Percentiles rank a stretch among this genome's conserved stretches.
These are phyloP conservation scores for Popillia japonica DNA, from an alignment of 1,140 invertebrate species.

Conservation along the genomic window DNA sequence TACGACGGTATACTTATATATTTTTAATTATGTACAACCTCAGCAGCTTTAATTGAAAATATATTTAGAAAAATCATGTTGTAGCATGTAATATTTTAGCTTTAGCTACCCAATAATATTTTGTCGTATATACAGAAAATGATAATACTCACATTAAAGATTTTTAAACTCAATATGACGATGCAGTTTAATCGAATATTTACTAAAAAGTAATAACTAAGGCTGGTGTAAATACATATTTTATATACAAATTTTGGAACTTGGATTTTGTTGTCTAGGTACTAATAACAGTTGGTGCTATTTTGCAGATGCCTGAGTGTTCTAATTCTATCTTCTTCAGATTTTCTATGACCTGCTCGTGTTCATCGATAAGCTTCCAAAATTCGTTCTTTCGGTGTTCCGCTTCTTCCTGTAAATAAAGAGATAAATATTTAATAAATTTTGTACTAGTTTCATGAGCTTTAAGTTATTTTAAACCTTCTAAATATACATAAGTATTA, in stretches of 20 bases:
- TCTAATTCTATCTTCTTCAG: constrained; percentile 56
- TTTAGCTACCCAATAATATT: no score
- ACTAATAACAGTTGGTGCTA: neutral
- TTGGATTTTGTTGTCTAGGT: neutral
- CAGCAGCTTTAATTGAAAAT: neutral
- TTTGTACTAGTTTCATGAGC: no score
- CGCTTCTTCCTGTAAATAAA: constrained; percentile 53
- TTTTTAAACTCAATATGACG: no score
- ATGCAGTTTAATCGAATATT: no score
- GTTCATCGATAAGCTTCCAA: constrained; percentile 56
- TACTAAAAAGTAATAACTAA: no score
- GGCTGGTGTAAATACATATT: neutral
- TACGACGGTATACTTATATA: neutral
- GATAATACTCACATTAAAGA: no score
- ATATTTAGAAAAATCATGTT: neutral
- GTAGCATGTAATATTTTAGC: no score
- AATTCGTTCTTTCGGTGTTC: constrained; percentile 55
- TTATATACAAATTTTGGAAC: neutral
- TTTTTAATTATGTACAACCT: neutral
- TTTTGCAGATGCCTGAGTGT: constrained; percentile 25
- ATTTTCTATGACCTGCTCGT: constrained; percentile 54
- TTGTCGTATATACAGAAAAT: no score
- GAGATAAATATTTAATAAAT: no score
- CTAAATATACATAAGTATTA: no score
- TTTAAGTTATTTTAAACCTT: no score